phyloP scores from a whole-genome alignment of 1,140 invertebrate species.

The Tetraneura akinire region DNA sequence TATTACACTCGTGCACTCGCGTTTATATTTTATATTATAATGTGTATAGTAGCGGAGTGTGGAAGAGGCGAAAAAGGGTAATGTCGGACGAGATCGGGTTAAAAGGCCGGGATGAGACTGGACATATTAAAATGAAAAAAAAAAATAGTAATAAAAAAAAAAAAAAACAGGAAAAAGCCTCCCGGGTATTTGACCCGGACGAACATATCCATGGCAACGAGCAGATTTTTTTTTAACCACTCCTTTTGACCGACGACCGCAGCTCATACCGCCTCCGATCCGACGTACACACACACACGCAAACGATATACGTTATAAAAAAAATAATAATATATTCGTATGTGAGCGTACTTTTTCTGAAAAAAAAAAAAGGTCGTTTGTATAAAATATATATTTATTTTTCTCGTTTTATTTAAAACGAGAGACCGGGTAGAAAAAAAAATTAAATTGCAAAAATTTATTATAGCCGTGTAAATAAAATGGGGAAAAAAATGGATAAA shows the following conservation, averaged over 20 bases:
- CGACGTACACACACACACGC: not conserved
- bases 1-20: not conserved
- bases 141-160: not conserved
- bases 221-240: slow-evolving; percentile 50
- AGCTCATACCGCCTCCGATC: not conserved
- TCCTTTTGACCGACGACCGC: slow-evolving; percentile 40
- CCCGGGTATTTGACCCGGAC: slow-evolving; percentile 43
- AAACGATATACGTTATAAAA: no score
- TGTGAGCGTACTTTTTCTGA: not conserved
- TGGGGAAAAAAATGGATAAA: slow-evolving; percentile 3
- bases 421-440: not conserved
- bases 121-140: not conserved
- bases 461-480: slow-evolving; percentile 7
- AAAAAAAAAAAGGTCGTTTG: not conserved
- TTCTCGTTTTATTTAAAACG: slow-evolving; percentile 14
- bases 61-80: slow-evolving; percentile 17
- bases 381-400: not conserved
- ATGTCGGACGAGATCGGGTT: not conserved
- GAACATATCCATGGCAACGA: slow-evolving; percentile 45
- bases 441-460: no score
- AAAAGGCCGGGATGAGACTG: slow-evolving; percentile 38
- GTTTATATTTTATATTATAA: no score
- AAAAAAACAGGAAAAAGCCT: slow-evolving; percentile 32
- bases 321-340: no score
- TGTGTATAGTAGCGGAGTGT: not conserved